These are phyloP conservation scores for Candidula unifasciata DNA, from an alignment of 2,888 invertebrate genomes.

Conservation along the genomic window DNA sequence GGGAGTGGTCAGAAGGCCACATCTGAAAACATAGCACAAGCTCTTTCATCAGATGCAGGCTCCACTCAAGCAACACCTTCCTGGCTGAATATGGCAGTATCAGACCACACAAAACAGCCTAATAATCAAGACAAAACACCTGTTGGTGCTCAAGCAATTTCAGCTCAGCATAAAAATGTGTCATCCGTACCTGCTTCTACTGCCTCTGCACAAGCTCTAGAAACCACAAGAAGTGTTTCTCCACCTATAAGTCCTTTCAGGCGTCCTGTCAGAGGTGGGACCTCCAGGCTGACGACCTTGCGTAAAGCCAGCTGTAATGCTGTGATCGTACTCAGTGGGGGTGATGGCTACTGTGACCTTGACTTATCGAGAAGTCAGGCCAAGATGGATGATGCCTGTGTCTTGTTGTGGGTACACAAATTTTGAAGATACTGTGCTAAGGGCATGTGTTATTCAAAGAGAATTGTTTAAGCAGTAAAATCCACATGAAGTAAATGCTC, in stretches of 20 bases:
- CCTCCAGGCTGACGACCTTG: background rate
- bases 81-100: background rate
- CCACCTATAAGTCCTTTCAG: background rate
- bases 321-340: slow-evolving; percentile 73
- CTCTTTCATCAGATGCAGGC: no score
- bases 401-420: slow-evolving; percentile 71
- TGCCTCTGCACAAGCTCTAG: no score
- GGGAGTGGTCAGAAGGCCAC: background rate
- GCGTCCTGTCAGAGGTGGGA: background rate
- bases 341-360: slow-evolving; percentile 74
- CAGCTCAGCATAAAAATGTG: background rate
- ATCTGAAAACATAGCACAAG: background rate
- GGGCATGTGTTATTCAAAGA: no score
- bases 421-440: slow-evolving; percentile 51
- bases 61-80: background rate
- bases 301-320: slow-evolving; percentile 60
- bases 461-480: no score
- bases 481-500: no score
- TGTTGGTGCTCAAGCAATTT: background rate
- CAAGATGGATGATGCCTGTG: slow-evolving; percentile 64
- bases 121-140: background rate
- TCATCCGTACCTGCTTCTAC: background rate
- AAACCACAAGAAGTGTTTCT: background rate
- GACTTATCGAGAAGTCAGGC: slow-evolving; percentile 57
- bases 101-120: background rate